Base-by-base conservation (phyloP, 2,113 vertebrate genomes). In the Tenrec ecaudatus region DNA sequence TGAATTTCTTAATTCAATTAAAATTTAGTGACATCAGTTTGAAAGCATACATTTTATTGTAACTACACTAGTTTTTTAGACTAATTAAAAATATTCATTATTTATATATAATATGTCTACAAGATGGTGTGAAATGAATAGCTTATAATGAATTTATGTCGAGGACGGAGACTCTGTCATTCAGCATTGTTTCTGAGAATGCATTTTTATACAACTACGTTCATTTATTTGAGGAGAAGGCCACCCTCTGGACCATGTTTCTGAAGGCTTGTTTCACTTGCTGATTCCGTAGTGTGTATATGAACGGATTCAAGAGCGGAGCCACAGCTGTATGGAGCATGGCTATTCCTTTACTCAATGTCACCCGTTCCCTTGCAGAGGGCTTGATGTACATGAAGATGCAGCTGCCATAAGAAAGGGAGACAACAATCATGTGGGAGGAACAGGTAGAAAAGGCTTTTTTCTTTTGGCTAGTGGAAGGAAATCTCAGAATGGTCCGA, bases 371-470 rank as follows among this genome's bases (percentile, higher is more conserved):
- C 29, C 75, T 93, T 27, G 88, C 75, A 62, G 96, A 96, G 0
- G 97, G 96, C 15, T 97, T 98, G 64, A 98, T 96, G 11, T 97
- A 98, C 57, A 97, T 97, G 90, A 98, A 98, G 0, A 98, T 96
- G 43, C 97, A 97, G 75, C 97, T 97, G 0, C 97, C 96, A 0
- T 97, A 98, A 73, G 96, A 91, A 25, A 97, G 88, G 58, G 96
- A 97, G 33, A 96, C 94, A 53, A 97, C 94, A 17, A 96, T 86
- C 86, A 97, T 87, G 19, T 97, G 96, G 27, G 96, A 97, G 36
- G 96, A 97, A 57, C 96, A 97, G 0, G 95, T 97, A 53, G 96
- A 96, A 89, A 97, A 97, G 47, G 96, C 95, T 75, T 96, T 97
- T 27, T 94, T 94, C 57, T 94, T 96, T 86, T 96, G 95, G 47